Conservation (phyloP, 2,113 vertebrate species). For the Corythoichthys intestinalis region DNA sequence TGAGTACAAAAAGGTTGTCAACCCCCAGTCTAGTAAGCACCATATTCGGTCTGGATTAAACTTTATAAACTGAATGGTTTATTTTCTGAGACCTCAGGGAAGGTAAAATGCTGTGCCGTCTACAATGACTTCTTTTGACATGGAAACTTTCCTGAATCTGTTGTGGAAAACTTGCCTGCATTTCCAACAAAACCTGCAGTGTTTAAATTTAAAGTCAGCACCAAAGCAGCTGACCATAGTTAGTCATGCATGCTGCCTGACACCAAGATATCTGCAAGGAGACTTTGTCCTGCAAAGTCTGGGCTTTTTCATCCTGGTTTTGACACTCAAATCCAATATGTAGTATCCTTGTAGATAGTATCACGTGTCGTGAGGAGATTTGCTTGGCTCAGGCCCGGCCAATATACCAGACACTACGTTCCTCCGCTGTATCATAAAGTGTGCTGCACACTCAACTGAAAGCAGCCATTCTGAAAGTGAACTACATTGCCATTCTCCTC, state of each 20-base stretch:
- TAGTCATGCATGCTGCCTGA: slow-evolving; percentile 27
- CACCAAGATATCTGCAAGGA: not conserved
- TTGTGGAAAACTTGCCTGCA: slow-evolving; percentile 15
- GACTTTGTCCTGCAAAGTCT: not conserved
- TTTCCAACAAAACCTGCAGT: slow-evolving; percentile 42
- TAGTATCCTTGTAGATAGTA: slow-evolving; percentile 10
- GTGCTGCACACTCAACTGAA: not conserved
- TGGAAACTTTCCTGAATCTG: slow-evolving; percentile 36
- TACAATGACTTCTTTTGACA: slow-evolving; percentile 30
- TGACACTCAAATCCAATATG: slow-evolving; percentile 22
- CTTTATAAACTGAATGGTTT: slow-evolving; percentile 32
- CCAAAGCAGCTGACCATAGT: slow-evolving; percentile 33
- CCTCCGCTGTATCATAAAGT: not conserved
- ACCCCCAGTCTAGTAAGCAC: slow-evolving; percentile 10
- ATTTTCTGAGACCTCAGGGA: slow-evolving; percentile 9
- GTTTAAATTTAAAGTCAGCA: slow-evolving; percentile 43
- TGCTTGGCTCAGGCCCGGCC: slow-evolving; percentile 2
- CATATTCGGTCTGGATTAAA: slow-evolving; percentile 38
- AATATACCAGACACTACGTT: slow-evolving; percentile 6
- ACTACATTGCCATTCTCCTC: slow-evolving; percentile 22
- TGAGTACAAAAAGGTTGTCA: not conserved
- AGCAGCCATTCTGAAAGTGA: not conserved
- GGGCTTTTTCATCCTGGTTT: not conserved
- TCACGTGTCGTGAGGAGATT: slow-evolving; percentile 15
- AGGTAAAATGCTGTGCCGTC: slow-evolving; percentile 1